A percentile compares a stretch with the other conserved stretches of the same genome.
These are phyloP conservation scores for Pelobates cultripes DNA, from an alignment of 2,797 vertebrate genomes.

Conservation along the genomic window DNA sequence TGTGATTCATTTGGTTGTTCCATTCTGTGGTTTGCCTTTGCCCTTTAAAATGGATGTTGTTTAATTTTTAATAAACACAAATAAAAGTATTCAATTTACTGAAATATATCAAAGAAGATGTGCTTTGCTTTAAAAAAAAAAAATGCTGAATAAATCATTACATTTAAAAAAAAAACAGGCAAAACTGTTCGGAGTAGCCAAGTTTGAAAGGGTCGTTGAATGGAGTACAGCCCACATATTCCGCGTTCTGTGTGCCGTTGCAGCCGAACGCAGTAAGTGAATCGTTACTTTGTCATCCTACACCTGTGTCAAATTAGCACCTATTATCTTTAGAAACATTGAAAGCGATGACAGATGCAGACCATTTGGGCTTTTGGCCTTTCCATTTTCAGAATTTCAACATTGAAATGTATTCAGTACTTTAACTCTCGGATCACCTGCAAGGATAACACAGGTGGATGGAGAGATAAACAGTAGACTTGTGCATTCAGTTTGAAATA, in stretches of 20 bases:
- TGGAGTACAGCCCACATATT: background rate
- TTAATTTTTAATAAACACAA: conserved; percentile 44
- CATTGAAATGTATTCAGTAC: too few relatives aligned
- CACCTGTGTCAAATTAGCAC: conserved; percentile 38
- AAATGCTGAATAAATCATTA: background rate
- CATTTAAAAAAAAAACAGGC: conserved; percentile 9
- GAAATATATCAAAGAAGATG: conserved; percentile 49
- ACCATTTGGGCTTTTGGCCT: background rate
- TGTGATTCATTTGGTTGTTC: conserved; percentile 49
- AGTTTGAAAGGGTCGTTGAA: background rate
- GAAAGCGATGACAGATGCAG: conserved; percentile 31
- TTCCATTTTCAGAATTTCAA: background rate
- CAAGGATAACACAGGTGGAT: too few relatives aligned
- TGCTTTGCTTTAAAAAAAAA: conserved; percentile 25
- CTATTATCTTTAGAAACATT: conserved; percentile 22
- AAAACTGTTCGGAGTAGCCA: conserved; percentile 2
- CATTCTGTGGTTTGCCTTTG: conserved; percentile 48
- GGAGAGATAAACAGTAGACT: too few relatives aligned
- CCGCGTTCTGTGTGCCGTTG: too few relatives aligned
- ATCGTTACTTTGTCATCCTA: background rate
- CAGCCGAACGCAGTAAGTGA: background rate
- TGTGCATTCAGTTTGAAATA: too few relatives aligned
- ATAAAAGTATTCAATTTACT: conserved; percentile 14
- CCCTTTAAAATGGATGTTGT: conserved; percentile 23
- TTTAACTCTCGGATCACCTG: too few relatives aligned